phyloP scores from a whole-genome alignment of 2,888 invertebrate species.

The Drosophila siamana region DNA sequence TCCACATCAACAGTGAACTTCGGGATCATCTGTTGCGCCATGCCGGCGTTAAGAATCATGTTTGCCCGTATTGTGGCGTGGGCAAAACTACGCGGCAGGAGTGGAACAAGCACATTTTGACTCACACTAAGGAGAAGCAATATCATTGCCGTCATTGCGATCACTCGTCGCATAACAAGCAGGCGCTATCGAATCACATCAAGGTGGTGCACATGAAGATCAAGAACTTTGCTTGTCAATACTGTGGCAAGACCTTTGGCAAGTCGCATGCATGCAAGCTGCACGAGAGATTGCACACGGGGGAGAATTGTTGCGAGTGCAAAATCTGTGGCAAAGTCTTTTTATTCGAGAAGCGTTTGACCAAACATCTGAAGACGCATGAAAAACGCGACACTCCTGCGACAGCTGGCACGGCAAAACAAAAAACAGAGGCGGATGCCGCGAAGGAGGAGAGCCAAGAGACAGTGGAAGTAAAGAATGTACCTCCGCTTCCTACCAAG shows the following conservation, averaged over 20 bases:
- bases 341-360: constrained; percentile 79
- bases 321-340: constrained; percentile 82
- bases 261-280: constrained; percentile 82
- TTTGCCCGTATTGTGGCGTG: constrained; percentile 83
- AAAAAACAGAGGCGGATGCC: background rate
- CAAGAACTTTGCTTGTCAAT: constrained; percentile 82
- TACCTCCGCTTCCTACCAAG: background rate
- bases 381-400: constrained; percentile 72
- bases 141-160: constrained; percentile 79
- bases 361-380: constrained; percentile 80
- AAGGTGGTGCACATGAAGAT: constrained; percentile 83
- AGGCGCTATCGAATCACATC: constrained; percentile 80
- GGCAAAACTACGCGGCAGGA: constrained; percentile 84
- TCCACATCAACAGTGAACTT: constrained; percentile 82
- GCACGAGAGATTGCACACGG: constrained; percentile 81
- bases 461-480: background rate
- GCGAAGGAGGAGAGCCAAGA: background rate
- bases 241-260: constrained; percentile 82
- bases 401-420: background rate
- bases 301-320: constrained; percentile 82
- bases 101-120: constrained; percentile 83
- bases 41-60: constrained; percentile 84
- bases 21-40: constrained; percentile 83
- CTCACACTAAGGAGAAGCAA: constrained; percentile 83
- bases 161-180: constrained; percentile 80